Conservation (phyloP, 2,797 vertebrate genomes). For the Podargus strigoides region DNA sequence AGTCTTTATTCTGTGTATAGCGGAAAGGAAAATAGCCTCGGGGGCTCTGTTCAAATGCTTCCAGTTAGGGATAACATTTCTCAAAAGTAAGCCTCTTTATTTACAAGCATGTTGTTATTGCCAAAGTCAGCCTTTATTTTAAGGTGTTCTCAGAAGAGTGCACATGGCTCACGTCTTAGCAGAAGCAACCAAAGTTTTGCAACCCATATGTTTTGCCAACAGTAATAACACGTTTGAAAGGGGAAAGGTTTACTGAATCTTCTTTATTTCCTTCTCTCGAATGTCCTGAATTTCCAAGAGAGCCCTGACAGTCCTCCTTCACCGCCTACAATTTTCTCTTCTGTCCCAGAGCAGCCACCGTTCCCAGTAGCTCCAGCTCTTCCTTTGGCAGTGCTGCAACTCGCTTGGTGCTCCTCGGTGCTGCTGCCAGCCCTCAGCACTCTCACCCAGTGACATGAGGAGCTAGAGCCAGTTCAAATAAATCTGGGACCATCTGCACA, state of each 20-base stretch:
- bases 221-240: slow-evolving; percentile 46
- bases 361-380: not conserved
- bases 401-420: rapidly evolving
- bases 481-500: not conserved
- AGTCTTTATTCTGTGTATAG: not conserved
- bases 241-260: slow-evolving; percentile 46
- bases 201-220: slow-evolving; percentile 51
- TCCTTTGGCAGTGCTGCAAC: not conserved
- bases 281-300: slow-evolving; percentile 11
- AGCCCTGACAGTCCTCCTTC: not conserved
- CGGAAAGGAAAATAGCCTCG: slow-evolving; percentile 29
- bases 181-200: slow-evolving; percentile 61
- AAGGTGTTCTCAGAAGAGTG: slow-evolving; percentile 64
- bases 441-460: not conserved
- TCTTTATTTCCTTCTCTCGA: not conserved
- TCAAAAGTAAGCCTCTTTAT: slow-evolving; percentile 47
- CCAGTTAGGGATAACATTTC: slow-evolving; percentile 50
- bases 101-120: slow-evolving; percentile 69
- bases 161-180: slow-evolving; percentile 22
- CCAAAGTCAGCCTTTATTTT: slow-evolving; percentile 65
- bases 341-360: not conserved
- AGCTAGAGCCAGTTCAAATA: not conserved
- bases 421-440: not conserved
- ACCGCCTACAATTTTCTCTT: not conserved
- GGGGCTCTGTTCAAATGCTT: slow-evolving; percentile 16